Base-by-base conservation (phyloP, 2,888 invertebrate species). In the Auanema freiburgensis region DNA sequence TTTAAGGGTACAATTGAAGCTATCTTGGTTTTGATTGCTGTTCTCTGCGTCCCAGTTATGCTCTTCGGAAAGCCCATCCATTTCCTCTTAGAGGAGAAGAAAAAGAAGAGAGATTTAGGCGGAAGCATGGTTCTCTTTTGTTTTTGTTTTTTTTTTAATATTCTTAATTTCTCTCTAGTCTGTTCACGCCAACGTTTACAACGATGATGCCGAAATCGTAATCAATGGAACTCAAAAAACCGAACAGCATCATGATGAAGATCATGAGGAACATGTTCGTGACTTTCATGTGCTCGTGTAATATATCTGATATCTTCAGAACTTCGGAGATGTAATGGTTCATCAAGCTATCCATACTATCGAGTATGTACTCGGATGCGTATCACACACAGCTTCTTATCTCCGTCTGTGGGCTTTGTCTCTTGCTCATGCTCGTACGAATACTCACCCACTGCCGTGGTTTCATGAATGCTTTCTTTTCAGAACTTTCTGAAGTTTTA, bases 311-410 rank as follows among this genome's bases (percentile, higher is more conserved):
- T 14, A n/a, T 43, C 60, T 64, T n/a, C 62, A 77, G 72, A 40
- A 67, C n/a, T 74, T 94, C 86, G 88, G 90, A 0, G 96, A 97
- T 84, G 86, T 94, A 76, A 91, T 93, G 88, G 93, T 96, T 79
- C 91, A 92, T 84, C 92, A 93, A 60, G 66, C 81, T 12, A 82
- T 82, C 51, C 82, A 82, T 66, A 82, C 82, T 18, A 81, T 81
- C 56, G 98, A 98, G 87, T 98, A 92, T 86, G 96, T 97, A 74
- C 88, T 99, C 77, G 97, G 97, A 65, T 95, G 95, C 71, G 92
- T 99, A 44, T 97, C 97, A 2, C 96, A 99, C 87, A 98, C 98
- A 21, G 98, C 98, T 18, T 82, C 81, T 8, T 81, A 81, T 60
- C 79, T 81, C 54, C 81, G 81, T 63, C 73, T 81, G 18, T 81